Evolutionary conservation across 2,113 vertebrate genomes (phyloP).

Genomic region (Phalacrocorax carbo): DNA sequence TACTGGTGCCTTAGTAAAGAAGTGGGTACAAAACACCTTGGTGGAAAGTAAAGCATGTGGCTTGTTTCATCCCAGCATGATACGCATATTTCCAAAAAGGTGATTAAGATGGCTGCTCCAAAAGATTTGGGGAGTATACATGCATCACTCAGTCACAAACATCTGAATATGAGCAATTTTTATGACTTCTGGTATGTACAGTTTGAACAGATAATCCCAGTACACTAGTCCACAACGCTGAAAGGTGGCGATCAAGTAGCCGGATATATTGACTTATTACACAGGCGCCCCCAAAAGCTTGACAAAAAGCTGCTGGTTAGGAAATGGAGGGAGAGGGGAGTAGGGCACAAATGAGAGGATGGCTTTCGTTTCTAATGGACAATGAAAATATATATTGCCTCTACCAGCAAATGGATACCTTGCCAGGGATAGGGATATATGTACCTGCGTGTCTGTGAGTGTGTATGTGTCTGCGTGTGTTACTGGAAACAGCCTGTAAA

Average conservation of each 20-base stretch:
- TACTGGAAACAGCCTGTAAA: slow-evolving; percentile 77
- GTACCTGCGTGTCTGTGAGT: slow-evolving; percentile 66
- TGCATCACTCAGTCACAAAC: neutral
- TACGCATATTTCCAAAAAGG: neutral
- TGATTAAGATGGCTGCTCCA: slow-evolving; percentile 68
- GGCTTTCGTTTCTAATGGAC: slow-evolving; percentile 42
- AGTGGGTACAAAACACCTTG: slow-evolving; percentile 41
- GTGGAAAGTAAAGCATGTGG: slow-evolving; percentile 31
- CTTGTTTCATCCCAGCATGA: slow-evolving; percentile 11
- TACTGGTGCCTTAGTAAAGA: slow-evolving; percentile 73
- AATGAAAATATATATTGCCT: slow-evolving; percentile 56
- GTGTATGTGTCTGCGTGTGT: slow-evolving; percentile 70
- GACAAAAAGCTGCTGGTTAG: slow-evolving; percentile 43
- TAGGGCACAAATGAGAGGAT: neutral
- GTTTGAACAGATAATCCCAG: slow-evolving; percentile 18
- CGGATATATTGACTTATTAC: neutral
- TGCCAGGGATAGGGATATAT: slow-evolving; percentile 69
- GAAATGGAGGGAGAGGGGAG: slow-evolving; percentile 3
- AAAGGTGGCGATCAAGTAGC: neutral
- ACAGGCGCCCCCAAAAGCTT: neutral
- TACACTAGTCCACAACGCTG: neutral
- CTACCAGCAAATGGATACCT: slow-evolving; percentile 75
- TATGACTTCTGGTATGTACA: slow-evolving; percentile 36
- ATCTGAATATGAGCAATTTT: neutral
- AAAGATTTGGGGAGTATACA: slow-evolving; percentile 34